Conservation (phyloP, 2,113 vertebrate species). For the Gymnocephalus cernua region DNA sequence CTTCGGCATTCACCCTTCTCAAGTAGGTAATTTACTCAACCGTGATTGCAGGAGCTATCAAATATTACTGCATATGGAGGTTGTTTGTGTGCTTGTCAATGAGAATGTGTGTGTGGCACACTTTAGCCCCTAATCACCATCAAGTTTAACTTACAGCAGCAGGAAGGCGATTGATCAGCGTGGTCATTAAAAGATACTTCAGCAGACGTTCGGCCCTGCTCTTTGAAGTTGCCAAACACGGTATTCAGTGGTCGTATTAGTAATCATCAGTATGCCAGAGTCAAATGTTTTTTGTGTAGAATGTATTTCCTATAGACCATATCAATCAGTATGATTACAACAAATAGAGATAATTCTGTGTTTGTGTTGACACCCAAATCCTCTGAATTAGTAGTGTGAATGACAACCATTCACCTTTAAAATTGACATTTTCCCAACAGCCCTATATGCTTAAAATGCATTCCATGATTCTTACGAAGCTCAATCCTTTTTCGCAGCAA, state of each 20-base stretch:
- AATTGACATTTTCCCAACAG: conserved; percentile 62
- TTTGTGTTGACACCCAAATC: conserved; percentile 50
- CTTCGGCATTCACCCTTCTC: conserved; percentile 35
- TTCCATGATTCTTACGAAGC: conserved; percentile 57
- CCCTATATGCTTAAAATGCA: conserved; percentile 69
- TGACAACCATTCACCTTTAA: conserved; percentile 61
- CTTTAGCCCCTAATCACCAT: conserved; percentile 59
- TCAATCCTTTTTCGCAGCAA: conserved; percentile 74
- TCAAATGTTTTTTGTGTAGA: conserved; percentile 68
- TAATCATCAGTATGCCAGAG: conserved; percentile 71
- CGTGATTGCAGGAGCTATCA: conserved; percentile 56
- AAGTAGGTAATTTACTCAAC: conserved; percentile 55
- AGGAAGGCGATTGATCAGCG: conserved; percentile 56
- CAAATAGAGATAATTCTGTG: conserved; percentile 42
- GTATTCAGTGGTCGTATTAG: conserved; percentile 32
- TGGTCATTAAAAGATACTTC: conserved; percentile 58
- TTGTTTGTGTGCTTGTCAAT: conserved; percentile 37
- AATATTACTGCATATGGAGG: conserved; percentile 53
- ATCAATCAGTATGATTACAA: conserved; percentile 79
- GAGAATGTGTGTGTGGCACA: conserved; percentile 10
- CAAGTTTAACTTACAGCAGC: conserved; percentile 53
- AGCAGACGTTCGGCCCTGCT: conserved; percentile 54
- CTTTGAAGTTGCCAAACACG: conserved; percentile 73
- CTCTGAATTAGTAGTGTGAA: conserved; percentile 76
- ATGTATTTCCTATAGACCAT: conserved; percentile 70